Conservation (phyloP, 2,113 vertebrate genomes). For the Buteo buteo region DNA sequence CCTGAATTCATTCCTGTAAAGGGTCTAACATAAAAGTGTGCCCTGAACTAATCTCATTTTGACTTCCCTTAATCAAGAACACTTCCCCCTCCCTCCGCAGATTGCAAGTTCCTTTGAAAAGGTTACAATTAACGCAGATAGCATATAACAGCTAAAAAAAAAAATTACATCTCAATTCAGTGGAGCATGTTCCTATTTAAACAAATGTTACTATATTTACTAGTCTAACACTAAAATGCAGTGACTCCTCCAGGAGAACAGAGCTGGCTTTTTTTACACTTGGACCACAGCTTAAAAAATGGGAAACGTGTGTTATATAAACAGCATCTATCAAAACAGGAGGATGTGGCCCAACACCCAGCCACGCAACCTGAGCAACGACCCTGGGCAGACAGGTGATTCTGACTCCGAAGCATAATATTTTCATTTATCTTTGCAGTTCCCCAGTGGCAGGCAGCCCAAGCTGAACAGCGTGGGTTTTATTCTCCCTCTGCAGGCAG, state of each 20-base stretch:
- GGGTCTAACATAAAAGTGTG: not conserved
- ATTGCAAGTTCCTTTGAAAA: not conserved
- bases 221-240: not conserved
- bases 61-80: not conserved
- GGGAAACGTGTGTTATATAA: not conserved
- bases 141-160: not conserved
- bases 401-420: not conserved
- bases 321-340: not conserved
- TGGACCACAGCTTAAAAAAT: not conserved
- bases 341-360: not conserved
- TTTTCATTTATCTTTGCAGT: not conserved
- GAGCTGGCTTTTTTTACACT: not conserved
- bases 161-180: not conserved
- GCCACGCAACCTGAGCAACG: rapidly evolving
- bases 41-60: not conserved
- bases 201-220: not conserved
- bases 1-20: not conserved
- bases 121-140: not conserved
- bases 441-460: not conserved
- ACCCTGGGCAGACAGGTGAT: not conserved
- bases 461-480: rapidly evolving
- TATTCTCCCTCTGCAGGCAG: not conserved
- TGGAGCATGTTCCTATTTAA: not conserved
- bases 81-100: not conserved
- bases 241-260: not conserved